Evolutionary conservation across 2,888 invertebrate genomes (phyloP).

Genomic region (Chaitophorus viminalis): DNA sequence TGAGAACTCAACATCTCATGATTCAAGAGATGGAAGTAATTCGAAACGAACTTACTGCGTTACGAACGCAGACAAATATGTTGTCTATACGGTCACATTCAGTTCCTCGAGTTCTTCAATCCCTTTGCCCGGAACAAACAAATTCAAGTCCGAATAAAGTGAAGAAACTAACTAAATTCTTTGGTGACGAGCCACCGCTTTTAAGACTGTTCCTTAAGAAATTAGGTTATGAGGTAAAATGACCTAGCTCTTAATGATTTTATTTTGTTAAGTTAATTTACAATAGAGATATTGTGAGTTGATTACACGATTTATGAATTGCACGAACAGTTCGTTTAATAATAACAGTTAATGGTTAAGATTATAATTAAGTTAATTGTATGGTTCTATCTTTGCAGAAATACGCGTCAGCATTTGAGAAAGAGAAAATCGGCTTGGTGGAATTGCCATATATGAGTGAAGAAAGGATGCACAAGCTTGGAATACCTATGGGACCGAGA

Average conservation of each 20-base stretch:
- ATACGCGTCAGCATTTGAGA: slow-evolving; percentile 84
- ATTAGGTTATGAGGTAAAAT: slow-evolving; percentile 85
- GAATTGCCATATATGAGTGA: slow-evolving; percentile 91
- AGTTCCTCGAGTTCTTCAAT: slow-evolving; percentile 69
- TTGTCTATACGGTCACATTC: slow-evolving; percentile 72
- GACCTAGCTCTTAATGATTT: background rate
- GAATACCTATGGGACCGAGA: slow-evolving; percentile 89
- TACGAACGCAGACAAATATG: slow-evolving; percentile 76
- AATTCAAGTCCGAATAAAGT: slow-evolving; percentile 88
- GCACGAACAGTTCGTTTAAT: background rate
- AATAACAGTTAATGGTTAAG: background rate
- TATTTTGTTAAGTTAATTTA: background rate
- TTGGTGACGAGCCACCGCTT: slow-evolving; percentile 91
- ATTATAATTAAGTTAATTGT: background rate
- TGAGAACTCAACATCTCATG: slow-evolving; percentile 88
- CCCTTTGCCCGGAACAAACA: slow-evolving; percentile 68
- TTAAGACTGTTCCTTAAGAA: slow-evolving; percentile 89
- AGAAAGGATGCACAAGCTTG: slow-evolving; percentile 85
- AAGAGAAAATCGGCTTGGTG: slow-evolving; percentile 88
- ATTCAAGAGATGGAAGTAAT: slow-evolving; percentile 90
- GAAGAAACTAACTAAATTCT: slow-evolving; percentile 90
- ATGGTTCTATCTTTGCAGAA: slow-evolving; percentile 73
- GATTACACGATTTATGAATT: background rate
- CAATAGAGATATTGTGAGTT: background rate
- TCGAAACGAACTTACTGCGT: slow-evolving; percentile 81